Evolutionary conservation across 1,140 invertebrate species (phyloP), one percentile per base, ranked within the genome.

Genomic region (Caenorhabditis latens): DNA sequence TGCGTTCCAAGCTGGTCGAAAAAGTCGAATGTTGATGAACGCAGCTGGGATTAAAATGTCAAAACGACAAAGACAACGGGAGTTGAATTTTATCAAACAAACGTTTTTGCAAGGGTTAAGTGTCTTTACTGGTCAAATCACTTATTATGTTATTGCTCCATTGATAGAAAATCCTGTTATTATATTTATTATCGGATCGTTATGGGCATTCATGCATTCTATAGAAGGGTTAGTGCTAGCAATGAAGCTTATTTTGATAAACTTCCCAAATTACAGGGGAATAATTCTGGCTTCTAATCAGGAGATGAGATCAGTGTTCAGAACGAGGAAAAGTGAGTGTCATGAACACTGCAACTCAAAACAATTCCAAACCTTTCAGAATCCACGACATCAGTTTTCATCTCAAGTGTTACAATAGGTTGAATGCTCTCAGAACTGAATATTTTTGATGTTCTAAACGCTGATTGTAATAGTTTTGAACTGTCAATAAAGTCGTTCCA

Each of bases 121-220:
- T 43, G 24, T 71, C 4, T 71, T 71, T n/a, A 43, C 14, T 43
- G 65, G 65, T 19, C 65, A 71, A 46, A 13, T 71, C 19, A 43
- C 65, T 32, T 71, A 71, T 71, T 71, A 71, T 46, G 16, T 71
- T 8, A 46, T 71, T 19, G 40, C 40, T 7, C 65, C 65, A 19
- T 16, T 71, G 13, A 5, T 71, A 19, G 14, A 9, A 4, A 46
- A 71, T 19, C 42, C 65, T 43, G 19, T 71, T 19, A 14, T 71
- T 0, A 43, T 71, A 7, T 71, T 71, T n/a, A 19, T 46, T 46
- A 4, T 71, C 46, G 65, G 40, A 19, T 19, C 40, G 6, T n/a
- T 71, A 43, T 71, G 40, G 42, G 65, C 42, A 19, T 71, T 71
- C 11, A 71, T 71, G 65, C 65, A 71, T 71, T n/a, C 65, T 0